These are phyloP conservation scores for Chrysomela aeneicollis DNA, from an alignment of 2,888 invertebrate species.

Conservation along the genomic window DNA sequence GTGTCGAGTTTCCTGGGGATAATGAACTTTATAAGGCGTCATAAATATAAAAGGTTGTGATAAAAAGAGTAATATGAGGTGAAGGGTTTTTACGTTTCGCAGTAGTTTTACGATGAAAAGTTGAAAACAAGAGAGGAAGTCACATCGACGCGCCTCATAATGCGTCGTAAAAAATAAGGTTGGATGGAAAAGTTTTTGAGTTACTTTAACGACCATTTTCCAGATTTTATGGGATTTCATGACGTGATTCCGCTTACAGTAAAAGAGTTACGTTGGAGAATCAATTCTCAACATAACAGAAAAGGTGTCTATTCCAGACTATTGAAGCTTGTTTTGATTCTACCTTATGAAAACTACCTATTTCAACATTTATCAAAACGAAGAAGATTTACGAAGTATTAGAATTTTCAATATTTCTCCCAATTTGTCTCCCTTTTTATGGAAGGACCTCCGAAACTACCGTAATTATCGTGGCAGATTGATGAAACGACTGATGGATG, in stretches of 20 bases:
- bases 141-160: background rate
- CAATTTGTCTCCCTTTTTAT: no score
- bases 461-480: no score
- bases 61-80: conserved; percentile 36
- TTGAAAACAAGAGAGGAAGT: conserved; percentile 21
- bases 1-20: conserved; percentile 18
- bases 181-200: background rate
- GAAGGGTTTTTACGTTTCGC: conserved; percentile 28
- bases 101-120: conserved; percentile 34
- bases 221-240: background rate
- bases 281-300: background rate
- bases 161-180: background rate
- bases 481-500: no score
- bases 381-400: no score
- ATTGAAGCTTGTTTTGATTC: no score
- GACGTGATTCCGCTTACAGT: background rate
- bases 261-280: background rate
- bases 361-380: no score
- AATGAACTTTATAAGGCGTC: conserved; percentile 36
- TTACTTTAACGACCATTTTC: background rate
- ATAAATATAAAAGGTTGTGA: conserved; percentile 38
- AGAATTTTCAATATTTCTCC: no score
- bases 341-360: no score
- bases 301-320: no score
- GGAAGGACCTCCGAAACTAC: no score